These are phyloP conservation scores for Prunella himalayana DNA, from an alignment of 2,113 vertebrate genomes.

Conservation along the genomic window DNA sequence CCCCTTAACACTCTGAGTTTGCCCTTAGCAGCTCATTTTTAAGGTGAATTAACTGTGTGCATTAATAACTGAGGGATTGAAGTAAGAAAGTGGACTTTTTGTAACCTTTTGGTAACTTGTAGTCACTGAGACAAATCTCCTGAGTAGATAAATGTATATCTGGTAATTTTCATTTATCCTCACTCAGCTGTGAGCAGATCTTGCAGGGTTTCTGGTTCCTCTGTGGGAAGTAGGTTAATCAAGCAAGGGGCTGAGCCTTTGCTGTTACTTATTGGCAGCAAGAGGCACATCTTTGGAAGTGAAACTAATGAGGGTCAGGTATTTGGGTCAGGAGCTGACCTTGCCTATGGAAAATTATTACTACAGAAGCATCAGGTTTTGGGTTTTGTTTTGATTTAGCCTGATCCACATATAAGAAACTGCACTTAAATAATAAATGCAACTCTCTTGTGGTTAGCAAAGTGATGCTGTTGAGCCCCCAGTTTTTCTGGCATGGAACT, in stretches of 20 bases:
- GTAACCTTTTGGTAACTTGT: not conserved
- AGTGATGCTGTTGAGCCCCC: not conserved
- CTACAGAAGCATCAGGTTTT: not conserved
- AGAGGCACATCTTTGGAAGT: not conserved
- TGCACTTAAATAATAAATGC: not conserved
- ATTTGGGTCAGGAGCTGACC: not conserved
- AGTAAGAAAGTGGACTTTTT: not conserved
- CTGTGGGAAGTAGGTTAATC: not conserved
- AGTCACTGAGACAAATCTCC: not conserved
- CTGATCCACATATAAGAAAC: not conserved
- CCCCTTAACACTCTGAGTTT: not conserved
- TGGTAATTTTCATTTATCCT: not conserved
- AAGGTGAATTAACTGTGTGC: not conserved
- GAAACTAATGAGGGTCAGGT: not conserved
- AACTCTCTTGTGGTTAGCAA: not conserved
- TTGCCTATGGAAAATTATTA: not conserved
- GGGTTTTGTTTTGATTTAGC: not conserved
- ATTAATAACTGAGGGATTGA: not conserved
- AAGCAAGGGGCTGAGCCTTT: not conserved
- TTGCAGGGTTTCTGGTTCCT: not conserved
- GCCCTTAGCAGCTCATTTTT: not conserved
- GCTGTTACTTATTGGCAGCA: not conserved
- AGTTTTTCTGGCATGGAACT: not conserved
- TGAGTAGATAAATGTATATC: accelerated
- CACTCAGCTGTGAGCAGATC: not conserved